These are phyloP conservation scores for Anhinga rufa DNA, from an alignment of 2,113 vertebrate genomes.

Conservation along the genomic window DNA sequence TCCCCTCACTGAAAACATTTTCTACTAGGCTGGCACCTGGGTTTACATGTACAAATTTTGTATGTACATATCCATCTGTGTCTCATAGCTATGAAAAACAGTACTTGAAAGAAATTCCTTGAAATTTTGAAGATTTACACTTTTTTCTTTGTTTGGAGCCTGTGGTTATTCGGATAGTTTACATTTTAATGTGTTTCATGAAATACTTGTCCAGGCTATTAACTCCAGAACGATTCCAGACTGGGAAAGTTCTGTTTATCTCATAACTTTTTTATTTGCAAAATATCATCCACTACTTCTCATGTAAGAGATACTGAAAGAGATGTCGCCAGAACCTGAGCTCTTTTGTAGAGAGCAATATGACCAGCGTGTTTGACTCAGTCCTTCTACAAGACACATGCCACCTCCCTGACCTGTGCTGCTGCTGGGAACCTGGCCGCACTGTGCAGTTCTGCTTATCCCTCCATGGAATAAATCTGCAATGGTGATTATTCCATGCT, in stretches of 20 bases:
- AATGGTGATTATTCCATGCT: background rate
- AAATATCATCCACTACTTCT: background rate
- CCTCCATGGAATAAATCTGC: slow-evolving; percentile 15
- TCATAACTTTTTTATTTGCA: background rate
- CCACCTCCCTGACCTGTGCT: background rate
- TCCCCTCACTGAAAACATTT: background rate
- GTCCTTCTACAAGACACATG: background rate
- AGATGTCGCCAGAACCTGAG: background rate
- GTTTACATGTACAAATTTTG: background rate
- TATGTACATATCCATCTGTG: background rate
- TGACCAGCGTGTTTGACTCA: rapidly evolving
- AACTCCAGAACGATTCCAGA: background rate
- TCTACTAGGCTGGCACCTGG: background rate
- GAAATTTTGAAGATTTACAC: background rate
- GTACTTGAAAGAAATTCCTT: background rate
- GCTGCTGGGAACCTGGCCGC: background rate
- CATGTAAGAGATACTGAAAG: background rate
- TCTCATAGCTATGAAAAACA: background rate
- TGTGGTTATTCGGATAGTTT: background rate
- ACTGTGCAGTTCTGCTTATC: background rate
- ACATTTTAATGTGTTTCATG: background rate
- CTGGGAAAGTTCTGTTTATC: background rate
- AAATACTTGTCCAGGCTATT: background rate
- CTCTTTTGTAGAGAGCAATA: background rate
- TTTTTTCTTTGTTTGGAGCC: background rate